Evolutionary conservation across 2,888 invertebrate species (phyloP).

Genomic region (Drosophila fulvimacula): DNA sequence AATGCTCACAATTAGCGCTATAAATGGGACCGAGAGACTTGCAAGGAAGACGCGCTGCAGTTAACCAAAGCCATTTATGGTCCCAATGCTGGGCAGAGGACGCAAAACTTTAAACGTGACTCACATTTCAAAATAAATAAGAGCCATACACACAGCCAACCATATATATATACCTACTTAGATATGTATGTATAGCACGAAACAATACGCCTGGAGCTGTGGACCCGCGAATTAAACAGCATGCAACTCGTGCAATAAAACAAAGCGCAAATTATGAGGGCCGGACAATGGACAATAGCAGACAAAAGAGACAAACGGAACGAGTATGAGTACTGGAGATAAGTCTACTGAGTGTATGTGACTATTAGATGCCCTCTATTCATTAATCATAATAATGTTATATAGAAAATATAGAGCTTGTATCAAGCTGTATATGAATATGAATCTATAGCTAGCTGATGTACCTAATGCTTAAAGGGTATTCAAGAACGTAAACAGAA

Average conservation of each 20-base stretch:
- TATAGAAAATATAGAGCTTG: background rate
- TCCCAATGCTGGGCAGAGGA: conserved; percentile 42
- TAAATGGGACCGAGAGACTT: conserved; percentile 65
- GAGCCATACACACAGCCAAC: conserved; percentile 13
- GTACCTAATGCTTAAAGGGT: conserved; percentile 12
- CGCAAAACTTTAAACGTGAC: conserved; percentile 76
- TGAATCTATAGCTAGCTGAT: background rate
- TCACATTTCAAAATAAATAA: conserved; percentile 61
- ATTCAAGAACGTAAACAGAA: conserved; percentile 40
- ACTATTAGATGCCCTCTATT: conserved; percentile 12
- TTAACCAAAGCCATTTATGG: conserved; percentile 65
- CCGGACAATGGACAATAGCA: conserved; percentile 41
- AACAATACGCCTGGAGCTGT: conserved; percentile 32
- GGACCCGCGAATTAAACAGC: conserved; percentile 64
- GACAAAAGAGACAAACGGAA: conserved; percentile 33
- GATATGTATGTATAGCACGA: conserved; percentile 18
- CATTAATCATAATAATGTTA: background rate
- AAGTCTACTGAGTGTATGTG: background rate
- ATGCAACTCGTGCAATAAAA: conserved; percentile 66
- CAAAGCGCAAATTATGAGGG: conserved; percentile 77
- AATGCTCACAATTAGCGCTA: conserved; percentile 76
- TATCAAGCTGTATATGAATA: fast-evolving
- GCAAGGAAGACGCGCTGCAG: conserved; percentile 23
- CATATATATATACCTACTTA: background rate
- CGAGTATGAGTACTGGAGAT: background rate